Conservation (phyloP, 2,797 vertebrate genomes). For the Potorous gilbertii region DNA sequence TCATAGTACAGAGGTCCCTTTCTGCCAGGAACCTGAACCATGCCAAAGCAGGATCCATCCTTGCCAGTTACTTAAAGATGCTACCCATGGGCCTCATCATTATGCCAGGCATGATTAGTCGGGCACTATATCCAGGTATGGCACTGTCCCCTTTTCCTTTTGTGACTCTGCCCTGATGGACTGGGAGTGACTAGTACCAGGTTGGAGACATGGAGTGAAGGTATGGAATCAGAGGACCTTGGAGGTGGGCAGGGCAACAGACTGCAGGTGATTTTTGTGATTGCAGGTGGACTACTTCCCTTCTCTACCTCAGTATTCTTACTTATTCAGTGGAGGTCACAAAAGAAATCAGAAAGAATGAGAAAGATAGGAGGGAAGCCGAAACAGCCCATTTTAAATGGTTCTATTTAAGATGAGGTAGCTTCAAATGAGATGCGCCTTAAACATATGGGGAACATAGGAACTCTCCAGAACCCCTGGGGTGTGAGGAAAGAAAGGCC, state of each 20-base stretch:
- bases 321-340: background rate
- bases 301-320: background rate
- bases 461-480: background rate
- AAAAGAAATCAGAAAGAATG: background rate
- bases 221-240: background rate
- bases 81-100: conserved; percentile 93
- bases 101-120: conserved; percentile 96
- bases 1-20: conserved; percentile 93
- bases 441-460: background rate
- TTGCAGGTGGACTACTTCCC: background rate
- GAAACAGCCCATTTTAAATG: background rate
- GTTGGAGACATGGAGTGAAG: background rate
- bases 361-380: background rate
- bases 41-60: conserved; percentile 92
- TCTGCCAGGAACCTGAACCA: conserved; percentile 94
- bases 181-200: background rate
- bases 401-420: background rate
- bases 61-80: conserved; percentile 95
- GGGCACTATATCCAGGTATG: conserved; percentile 94
- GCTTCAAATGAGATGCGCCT: background rate
- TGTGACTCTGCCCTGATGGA: background rate
- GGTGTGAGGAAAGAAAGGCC: background rate
- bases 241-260: background rate
- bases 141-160: background rate
- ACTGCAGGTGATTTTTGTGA: background rate